Base-by-base conservation (phyloP, 1,140 invertebrate species). In the Drosophila busckii region DNA sequence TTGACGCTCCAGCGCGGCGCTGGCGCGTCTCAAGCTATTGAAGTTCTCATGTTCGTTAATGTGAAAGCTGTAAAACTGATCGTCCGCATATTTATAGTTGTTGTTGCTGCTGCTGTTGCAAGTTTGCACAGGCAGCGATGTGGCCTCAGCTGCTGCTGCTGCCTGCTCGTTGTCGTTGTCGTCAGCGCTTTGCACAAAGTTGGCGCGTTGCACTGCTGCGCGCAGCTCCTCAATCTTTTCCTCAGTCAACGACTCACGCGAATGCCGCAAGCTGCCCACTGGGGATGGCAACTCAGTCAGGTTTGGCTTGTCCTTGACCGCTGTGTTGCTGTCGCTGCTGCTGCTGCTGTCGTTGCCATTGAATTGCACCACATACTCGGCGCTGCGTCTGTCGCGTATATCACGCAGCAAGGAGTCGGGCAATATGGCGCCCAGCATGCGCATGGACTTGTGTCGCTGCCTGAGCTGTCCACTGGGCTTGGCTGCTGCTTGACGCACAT, bases 31-130 rank as follows among this genome's bases (percentile, higher is more conserved):
- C 69, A 90, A 90, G 64, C 91, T 89, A 66, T 91, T 90, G 42
- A 82, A 86, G 63, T 86, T 85, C 64, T 87, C 85, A 62, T 87
- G 85, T 85, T 95, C 94, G 84, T 94, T 93, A 48, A 96, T 87
- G 88, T 95, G 94, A 84, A 96, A 96, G 84, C 93, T 92, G 84
- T 93, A 94, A 87, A 92, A 94, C 87, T 92, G 92, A 88, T 95
- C 93, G 63, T 93, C 90, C 67, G 93, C 92, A 70, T 93, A 93
- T 37, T 89, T 86, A 40, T 82, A 82, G 49, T 67, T 78, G 70
- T 62, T 56, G 15, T 34, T 44, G 53, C 44, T 20, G 56, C 3
- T 42, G 34, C 15, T 45, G 44, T n/a, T 37, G 15, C 10, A 29
- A 1, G 26, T 26, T 31, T 52, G 63, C 52, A 66, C 37, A n/a